Conservation (phyloP, 2,888 invertebrate species). For the Tenodera sinensis region DNA sequence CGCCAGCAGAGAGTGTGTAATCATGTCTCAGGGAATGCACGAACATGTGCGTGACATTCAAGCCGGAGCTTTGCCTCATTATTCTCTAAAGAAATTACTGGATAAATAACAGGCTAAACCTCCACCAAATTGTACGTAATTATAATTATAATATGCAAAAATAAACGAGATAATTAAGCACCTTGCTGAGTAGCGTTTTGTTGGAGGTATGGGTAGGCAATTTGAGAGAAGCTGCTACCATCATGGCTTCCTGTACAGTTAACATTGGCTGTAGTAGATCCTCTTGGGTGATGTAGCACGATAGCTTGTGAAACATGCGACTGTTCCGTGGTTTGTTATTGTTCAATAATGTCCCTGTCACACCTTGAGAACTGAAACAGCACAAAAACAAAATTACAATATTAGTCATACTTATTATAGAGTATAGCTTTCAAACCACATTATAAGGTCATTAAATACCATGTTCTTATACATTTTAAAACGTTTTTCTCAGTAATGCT, state of each 20-base stretch:
- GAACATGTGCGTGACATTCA: too few relatives aligned
- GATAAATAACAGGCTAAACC: too few relatives aligned
- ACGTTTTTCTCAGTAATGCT: too few relatives aligned
- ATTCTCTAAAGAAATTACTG: too few relatives aligned
- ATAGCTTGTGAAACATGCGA: slow-evolving; percentile 62
- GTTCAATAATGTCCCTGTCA: slow-evolving; percentile 65
- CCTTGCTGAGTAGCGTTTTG: slow-evolving; percentile 48
- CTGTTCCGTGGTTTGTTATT: slow-evolving; percentile 62
- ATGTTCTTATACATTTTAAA: too few relatives aligned
- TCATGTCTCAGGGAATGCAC: too few relatives aligned
- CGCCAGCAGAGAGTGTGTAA: too few relatives aligned
- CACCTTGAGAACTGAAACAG: slow-evolving; percentile 55
- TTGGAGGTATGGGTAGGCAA: slow-evolving; percentile 49
- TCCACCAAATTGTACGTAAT: too few relatives aligned
- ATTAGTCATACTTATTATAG: neutral
- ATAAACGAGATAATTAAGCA: slow-evolving; percentile 31
- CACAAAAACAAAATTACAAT: slow-evolving; percentile 3
- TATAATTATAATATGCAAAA: too few relatives aligned
- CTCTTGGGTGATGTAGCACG: slow-evolving; percentile 81
- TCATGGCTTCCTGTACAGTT: slow-evolving; percentile 72
- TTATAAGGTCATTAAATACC: too few relatives aligned
- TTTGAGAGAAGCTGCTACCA: slow-evolving; percentile 72
- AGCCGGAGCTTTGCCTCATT: too few relatives aligned
- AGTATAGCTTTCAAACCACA: too few relatives aligned
- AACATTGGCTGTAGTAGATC: slow-evolving; percentile 69